Base-by-base conservation (phyloP, 2,113 vertebrate genomes). In the Ariopsis seemanni region DNA sequence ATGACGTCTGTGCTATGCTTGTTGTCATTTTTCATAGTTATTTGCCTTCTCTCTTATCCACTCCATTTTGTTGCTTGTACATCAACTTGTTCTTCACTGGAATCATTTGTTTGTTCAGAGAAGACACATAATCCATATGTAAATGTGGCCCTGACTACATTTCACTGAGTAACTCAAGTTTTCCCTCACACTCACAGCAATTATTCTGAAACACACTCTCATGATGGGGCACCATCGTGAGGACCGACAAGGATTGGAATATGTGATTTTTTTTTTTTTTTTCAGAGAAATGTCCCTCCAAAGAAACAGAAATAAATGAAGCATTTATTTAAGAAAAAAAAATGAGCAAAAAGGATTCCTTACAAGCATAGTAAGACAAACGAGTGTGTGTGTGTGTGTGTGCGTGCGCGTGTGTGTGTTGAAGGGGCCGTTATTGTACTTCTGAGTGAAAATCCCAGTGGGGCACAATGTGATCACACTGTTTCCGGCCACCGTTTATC, bases 141-240 rank as follows among this genome's bases (percentile, higher is more conserved):
- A 80, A 57, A 55, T 80, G 15, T 58, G n/a, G n/a, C 27, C n/a
- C 78, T 58, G 2, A 58, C 53, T 58, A 55, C 27, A 58, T 9
- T 12, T n/a, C 50, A 52, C 48, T 90, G 89, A 92, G 91, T 91
- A 92, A 92, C 89, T 89, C 83, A 87, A 90, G 86, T 69, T 81
- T 86, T 72, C 78, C 14, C 7, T 90, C 20, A 86, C 84, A 82
- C 81, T 90, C 67, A 48, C 81, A 87, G 81, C 92, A 93, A 91
- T 93, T 90, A 90, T 83, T 88, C n/a, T 57, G 75, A 42, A 85
- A 82, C 69, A 67, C 53, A 53, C 58, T 71, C 30, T 30, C 63
- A 9, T 11, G 67, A 30, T n/a, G 20, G 25, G n/a, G 22, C 8
- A 72, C 52, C 20, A 25, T 52, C 20, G 12, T 14, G 22, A 48